phyloP scores from a whole-genome alignment of 2,888 invertebrate genomes.

The Thysanoteuthis rhombus region DNA sequence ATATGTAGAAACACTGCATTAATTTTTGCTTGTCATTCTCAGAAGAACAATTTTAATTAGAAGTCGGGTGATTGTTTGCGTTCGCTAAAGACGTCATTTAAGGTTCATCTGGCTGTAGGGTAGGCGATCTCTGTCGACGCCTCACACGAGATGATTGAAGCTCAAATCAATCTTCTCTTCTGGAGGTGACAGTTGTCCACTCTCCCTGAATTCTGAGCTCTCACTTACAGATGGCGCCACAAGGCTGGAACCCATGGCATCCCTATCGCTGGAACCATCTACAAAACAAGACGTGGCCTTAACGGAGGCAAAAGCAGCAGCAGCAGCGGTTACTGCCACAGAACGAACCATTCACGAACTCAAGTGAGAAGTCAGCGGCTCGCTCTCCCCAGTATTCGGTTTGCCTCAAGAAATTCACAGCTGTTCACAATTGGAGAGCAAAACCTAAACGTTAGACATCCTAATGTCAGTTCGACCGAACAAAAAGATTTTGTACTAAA shows the following conservation, averaged over 20 bases:
- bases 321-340: not conserved
- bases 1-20: not conserved
- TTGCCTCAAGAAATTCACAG: not conserved
- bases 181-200: slow-evolving; percentile 30
- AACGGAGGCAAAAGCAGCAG: not conserved
- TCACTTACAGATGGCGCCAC: slow-evolving; percentile 28
- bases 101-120: not conserved
- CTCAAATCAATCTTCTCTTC: slow-evolving; percentile 17
- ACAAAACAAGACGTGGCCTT: not conserved
- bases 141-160: not conserved
- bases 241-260: not conserved
- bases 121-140: not conserved
- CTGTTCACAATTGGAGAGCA: not conserved
- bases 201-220: slow-evolving; percentile 12
- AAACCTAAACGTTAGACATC: not conserved
- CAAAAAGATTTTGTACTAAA: not conserved
- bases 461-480: not conserved
- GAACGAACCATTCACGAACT: not conserved
- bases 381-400: not conserved
- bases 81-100: not conserved
- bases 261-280: slow-evolving; percentile 18
- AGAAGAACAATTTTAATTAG: not conserved
- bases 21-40: not conserved
- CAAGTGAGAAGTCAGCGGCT: not conserved
- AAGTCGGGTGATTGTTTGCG: not conserved